A percentile compares a stretch with the other conserved stretches of the same genome.
phyloP scores from a whole-genome alignment of 2,888 invertebrate genomes.

The Oscheius sp. region DNA sequence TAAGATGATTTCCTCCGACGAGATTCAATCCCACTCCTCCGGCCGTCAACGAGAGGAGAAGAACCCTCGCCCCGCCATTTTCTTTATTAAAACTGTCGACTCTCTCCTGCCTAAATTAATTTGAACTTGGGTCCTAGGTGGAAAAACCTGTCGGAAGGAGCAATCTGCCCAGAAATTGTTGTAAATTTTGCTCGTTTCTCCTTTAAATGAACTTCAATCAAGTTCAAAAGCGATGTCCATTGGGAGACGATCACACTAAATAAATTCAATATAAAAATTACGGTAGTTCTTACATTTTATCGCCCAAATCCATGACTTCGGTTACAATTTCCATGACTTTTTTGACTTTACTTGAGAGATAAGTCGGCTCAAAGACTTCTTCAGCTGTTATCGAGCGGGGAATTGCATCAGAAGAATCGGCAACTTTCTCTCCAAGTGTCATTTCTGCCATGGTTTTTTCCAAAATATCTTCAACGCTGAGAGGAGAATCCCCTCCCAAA shows the following conservation, averaged over 20 bases:
- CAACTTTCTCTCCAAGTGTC: slow-evolving; percentile 43
- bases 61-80: slow-evolving; percentile 77
- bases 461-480: slow-evolving; percentile 40
- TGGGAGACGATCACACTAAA: slow-evolving; percentile 85
- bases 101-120: slow-evolving; percentile 58
- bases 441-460: slow-evolving; percentile 59
- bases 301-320: slow-evolving; percentile 43
- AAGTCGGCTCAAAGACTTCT: slow-evolving; percentile 52
- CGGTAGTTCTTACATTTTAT: slow-evolving; percentile 44
- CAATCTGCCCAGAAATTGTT: slow-evolving; percentile 83
- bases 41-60: slow-evolving; percentile 89
- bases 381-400: slow-evolving; percentile 21
- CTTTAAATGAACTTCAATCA: slow-evolving; percentile 81
- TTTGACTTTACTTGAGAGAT: slow-evolving; percentile 38
- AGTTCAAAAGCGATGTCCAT: slow-evolving; percentile 86
- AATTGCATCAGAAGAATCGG: neutral
- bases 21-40: slow-evolving; percentile 95
- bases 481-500: slow-evolving; percentile 43
- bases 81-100: slow-evolving; percentile 82
- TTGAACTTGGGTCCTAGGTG: neutral
- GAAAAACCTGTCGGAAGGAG: slow-evolving; percentile 69
- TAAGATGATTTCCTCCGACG: slow-evolving; percentile 89
- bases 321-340: slow-evolving; percentile 45
- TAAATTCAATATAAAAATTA: neutral
- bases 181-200: slow-evolving; percentile 74